phyloP scores from a whole-genome alignment of 2,113 vertebrate genomes.

The Seriola rivoliana region DNA sequence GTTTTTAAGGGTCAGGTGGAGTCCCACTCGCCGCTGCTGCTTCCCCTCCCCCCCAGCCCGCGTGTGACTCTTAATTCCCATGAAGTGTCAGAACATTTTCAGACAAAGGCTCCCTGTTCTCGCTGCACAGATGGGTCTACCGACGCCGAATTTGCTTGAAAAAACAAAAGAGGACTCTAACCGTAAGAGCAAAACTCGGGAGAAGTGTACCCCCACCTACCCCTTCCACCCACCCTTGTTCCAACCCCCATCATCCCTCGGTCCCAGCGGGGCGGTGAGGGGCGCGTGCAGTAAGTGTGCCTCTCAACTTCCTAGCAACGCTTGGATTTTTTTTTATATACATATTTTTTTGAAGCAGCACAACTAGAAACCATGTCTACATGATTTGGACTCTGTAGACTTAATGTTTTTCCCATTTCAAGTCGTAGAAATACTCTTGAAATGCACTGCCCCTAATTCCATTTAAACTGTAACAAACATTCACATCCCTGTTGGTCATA shows the following conservation, averaged over 20 bases:
- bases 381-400: not conserved
- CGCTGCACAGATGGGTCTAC: constrained; percentile 80
- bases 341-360: not conserved
- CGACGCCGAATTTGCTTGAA: constrained; percentile 73
- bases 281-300: constrained; percentile 83
- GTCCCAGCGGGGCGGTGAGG: constrained; percentile 50
- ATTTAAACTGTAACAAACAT: not conserved
- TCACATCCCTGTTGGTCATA: not conserved
- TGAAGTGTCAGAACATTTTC: constrained; percentile 68
- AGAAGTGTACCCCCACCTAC: constrained; percentile 42
- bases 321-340: not conserved
- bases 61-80: constrained; percentile 69
- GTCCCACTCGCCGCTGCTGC: not conserved
- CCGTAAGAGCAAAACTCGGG: constrained; percentile 67
- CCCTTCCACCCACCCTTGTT: not conserved
- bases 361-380: not conserved
- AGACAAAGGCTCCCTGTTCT: constrained; percentile 80
- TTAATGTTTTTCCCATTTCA: not conserved
- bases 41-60: too few species aligned
- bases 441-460: too few species aligned
- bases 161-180: constrained; percentile 81
- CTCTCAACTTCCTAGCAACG: constrained; percentile 55
- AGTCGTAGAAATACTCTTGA: too few species aligned
- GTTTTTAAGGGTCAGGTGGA: constrained; percentile 38
- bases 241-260: constrained; percentile 10